These are phyloP conservation scores for Pelodytes ibericus DNA, from an alignment of 2,797 vertebrate genomes.

Conservation along the genomic window DNA sequence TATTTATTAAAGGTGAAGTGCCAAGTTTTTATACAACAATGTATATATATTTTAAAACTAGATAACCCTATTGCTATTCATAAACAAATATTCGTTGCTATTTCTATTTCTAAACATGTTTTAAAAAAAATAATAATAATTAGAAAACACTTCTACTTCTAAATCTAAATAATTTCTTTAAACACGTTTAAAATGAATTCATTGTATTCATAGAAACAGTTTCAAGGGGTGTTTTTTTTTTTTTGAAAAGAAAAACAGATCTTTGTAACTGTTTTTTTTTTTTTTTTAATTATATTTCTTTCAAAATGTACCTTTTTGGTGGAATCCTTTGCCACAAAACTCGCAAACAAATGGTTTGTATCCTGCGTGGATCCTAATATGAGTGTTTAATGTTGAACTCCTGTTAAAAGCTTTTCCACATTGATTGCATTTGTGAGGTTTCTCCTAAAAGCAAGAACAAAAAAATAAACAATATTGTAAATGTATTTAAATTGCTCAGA, in stretches of 20 bases:
- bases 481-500: not conserved
- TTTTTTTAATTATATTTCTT: too few species aligned
- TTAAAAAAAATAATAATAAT: too few species aligned
- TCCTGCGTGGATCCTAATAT: conserved; percentile 88
- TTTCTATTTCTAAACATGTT: too few species aligned
- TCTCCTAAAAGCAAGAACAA: conserved; percentile 73
- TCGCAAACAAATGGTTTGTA: conserved; percentile 92
- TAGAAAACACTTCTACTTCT: too few species aligned
- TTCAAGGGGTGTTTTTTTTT: not conserved
- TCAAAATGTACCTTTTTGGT: conserved; percentile 83
- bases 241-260: too few species aligned
- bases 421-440: conserved; percentile 89
- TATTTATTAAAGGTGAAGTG: too few species aligned
- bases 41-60: too few species aligned
- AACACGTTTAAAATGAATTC: not conserved
- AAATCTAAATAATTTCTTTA: not conserved
- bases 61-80: too few species aligned
- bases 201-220: not conserved
- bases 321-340: conserved; percentile 90
- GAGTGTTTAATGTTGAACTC: conserved; percentile 89
- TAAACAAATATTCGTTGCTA: too few species aligned
- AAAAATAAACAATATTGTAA: not conserved
- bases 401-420: conserved; percentile 91
- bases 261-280: too few species aligned
- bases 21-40: too few species aligned